These are phyloP conservation scores for Coilia nasus DNA, from an alignment of 2,797 vertebrate species.

Conservation along the genomic window DNA sequence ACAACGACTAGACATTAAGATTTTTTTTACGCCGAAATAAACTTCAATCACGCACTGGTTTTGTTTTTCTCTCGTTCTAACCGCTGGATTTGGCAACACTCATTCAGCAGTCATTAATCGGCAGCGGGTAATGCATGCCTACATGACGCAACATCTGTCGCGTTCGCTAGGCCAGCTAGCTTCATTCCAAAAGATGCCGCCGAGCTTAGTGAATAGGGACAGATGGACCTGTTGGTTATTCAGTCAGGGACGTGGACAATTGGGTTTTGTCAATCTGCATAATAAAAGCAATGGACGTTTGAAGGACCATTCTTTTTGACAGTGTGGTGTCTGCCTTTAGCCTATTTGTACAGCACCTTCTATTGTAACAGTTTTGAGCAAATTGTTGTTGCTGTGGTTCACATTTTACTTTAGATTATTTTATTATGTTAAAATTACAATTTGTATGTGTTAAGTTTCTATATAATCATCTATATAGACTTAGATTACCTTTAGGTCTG, in stretches of 20 bases:
- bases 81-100: neutral
- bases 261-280: slow-evolving; percentile 25
- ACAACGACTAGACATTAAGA: too few relatives aligned
- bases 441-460: too few relatives aligned
- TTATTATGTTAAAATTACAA: too few relatives aligned
- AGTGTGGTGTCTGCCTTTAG: neutral
- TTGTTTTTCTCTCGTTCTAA: neutral
- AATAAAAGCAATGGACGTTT: slow-evolving; percentile 10
- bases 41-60: neutral
- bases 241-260: slow-evolving; percentile 26
- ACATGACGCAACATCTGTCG: slow-evolving; percentile 41
- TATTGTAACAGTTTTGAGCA: neutral
- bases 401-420: neutral
- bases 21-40: neutral
- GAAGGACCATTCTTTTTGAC: slow-evolving; percentile 8
- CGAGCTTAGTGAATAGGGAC: slow-evolving; percentile 30
- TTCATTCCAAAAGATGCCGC: slow-evolving; percentile 20
- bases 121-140: slow-evolving; percentile 17
- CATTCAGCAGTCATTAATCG: neutral
- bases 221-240: slow-evolving; percentile 42
- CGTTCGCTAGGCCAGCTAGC: neutral
- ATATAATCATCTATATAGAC: too few relatives aligned
- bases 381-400: neutral
- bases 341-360: neutral
- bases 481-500: too few relatives aligned